phyloP scores from a whole-genome alignment of 2,113 vertebrate genomes.

The Nothoprocta perdicaria region DNA sequence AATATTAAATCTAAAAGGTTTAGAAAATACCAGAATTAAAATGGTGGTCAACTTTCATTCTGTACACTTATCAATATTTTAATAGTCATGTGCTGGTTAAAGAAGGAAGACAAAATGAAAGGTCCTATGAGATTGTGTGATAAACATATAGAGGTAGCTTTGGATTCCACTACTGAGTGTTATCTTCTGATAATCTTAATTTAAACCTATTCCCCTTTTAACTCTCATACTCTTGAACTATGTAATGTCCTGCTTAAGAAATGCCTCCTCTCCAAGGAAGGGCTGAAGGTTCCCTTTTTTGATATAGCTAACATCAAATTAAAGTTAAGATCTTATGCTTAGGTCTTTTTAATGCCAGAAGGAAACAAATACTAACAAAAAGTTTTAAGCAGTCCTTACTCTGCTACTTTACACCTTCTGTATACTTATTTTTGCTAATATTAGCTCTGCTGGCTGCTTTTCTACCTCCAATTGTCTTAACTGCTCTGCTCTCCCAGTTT shows the following conservation, averaged over 20 bases:
- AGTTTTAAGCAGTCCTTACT: not conserved
- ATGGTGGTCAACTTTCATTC: not conserved
- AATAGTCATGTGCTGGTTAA: not conserved
- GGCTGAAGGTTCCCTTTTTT: not conserved
- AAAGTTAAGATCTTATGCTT: not conserved
- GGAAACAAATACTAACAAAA: not conserved
- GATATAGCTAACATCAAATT: not conserved
- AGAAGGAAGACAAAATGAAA: not conserved
- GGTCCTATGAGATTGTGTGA: not conserved
- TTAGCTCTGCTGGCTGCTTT: not conserved
- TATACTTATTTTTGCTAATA: not conserved
- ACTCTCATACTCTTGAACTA: not conserved
- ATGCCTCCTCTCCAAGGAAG: not conserved
- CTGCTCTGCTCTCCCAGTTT: not conserved
- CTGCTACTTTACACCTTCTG: not conserved
- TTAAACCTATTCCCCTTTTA: not conserved
- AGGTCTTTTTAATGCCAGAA: not conserved
- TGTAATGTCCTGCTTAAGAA: not conserved
- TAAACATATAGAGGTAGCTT: not conserved
- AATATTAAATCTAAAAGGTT: not conserved
- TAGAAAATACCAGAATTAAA: not conserved
- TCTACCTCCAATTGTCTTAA: not conserved
- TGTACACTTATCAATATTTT: not conserved
- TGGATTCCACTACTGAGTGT: not conserved
- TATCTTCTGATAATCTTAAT: not conserved